Conservation (phyloP, 1,140 invertebrate species). For the Drosophila equinoxialis region DNA sequence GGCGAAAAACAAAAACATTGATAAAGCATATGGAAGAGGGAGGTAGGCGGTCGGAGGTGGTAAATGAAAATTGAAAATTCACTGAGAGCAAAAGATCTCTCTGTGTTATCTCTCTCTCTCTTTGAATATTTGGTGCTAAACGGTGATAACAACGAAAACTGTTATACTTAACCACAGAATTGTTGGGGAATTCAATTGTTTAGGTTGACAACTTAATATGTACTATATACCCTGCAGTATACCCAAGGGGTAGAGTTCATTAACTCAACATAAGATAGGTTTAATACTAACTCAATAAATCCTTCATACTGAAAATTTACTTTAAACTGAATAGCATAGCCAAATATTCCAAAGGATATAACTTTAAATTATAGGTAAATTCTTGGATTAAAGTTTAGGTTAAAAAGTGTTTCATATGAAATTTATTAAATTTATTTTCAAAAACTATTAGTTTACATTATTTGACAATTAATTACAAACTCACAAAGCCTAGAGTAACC, state of each 20-base stretch:
- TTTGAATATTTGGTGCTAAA: slow-evolving; percentile 23
- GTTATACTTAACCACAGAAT: slow-evolving; percentile 33
- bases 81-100: slow-evolving; percentile 11
- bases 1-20: slow-evolving; percentile 46
- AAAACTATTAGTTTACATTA: no score
- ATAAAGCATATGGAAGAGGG: slow-evolving; percentile 47
- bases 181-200: slow-evolving; percentile 36
- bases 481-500: no score
- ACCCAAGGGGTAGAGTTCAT: background rate
- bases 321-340: no score
- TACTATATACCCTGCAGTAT: background rate
- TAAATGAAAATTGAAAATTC: slow-evolving; percentile 38
- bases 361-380: no score
- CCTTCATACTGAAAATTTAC: no score
- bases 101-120: slow-evolving; percentile 12
- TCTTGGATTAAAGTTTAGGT: no score
- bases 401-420: no score
- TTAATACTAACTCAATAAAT: no score
- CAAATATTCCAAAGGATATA: no score
- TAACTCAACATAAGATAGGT: background rate
- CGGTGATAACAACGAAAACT: slow-evolving; percentile 61
- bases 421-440: no score
- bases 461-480: no score
- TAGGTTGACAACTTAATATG: slow-evolving; percentile 48
- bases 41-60: slow-evolving; percentile 2